Evolutionary conservation across 2,797 vertebrate species (phyloP).

Genomic region (Silurus aristotelis): DNA sequence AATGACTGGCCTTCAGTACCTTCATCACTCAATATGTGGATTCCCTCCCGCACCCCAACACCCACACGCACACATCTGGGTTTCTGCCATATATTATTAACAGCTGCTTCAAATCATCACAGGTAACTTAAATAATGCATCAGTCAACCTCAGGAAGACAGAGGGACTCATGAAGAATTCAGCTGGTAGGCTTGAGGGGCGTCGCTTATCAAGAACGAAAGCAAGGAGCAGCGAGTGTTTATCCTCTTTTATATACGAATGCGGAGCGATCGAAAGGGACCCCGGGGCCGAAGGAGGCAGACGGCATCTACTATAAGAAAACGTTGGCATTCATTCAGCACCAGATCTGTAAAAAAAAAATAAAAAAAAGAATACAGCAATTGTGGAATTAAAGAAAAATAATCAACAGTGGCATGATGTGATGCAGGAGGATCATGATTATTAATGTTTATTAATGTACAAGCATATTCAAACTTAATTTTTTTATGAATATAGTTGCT

Average conservation of each 20-base stretch:
- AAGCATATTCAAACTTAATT: no score
- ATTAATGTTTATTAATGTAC: neutral
- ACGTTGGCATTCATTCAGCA: neutral
- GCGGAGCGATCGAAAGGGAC: neutral
- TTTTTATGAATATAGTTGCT: no score
- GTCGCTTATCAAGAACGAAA: constrained; percentile 37
- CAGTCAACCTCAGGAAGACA: constrained; percentile 27
- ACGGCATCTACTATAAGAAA: neutral
- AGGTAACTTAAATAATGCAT: constrained; percentile 47
- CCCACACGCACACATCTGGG: neutral
- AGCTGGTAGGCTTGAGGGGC: constrained; percentile 13
- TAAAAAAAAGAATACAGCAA: neutral
- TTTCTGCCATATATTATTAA: constrained; percentile 40
- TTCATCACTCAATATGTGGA: constrained; percentile 21
- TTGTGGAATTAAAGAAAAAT: neutral
- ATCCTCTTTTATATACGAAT: constrained; percentile 24
- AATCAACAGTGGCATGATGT: neutral
- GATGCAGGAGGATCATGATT: neutral
- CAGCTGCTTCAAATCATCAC: constrained; percentile 40
- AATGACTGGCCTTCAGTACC: constrained; percentile 14
- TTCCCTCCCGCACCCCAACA: neutral
- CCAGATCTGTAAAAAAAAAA: neutral
- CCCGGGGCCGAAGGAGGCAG: constrained; percentile 6
- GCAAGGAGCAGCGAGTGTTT: constrained; percentile 30
- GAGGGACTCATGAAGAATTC: constrained; percentile 38